These are phyloP conservation scores for Pelodiscus sinensis DNA, from an alignment of 2,113 vertebrate genomes.

Conservation along the genomic window DNA sequence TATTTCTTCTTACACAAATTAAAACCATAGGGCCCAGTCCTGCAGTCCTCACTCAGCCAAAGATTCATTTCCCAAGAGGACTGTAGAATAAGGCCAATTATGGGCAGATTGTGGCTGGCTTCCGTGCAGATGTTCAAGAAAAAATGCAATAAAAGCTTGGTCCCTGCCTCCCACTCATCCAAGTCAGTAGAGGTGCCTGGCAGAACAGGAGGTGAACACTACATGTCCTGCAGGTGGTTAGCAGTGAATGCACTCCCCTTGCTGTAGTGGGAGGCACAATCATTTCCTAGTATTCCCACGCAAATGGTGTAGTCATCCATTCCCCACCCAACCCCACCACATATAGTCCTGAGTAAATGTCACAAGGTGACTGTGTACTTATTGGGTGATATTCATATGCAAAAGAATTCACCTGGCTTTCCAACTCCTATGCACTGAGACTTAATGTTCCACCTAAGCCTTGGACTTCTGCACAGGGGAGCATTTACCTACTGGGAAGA, in stretches of 20 bases:
- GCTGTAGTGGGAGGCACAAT: neutral
- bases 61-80: neutral
- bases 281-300: neutral
- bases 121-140: neutral
- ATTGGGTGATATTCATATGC: neutral
- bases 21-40: slow-evolving; percentile 42
- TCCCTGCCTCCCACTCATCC: neutral
- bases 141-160: neutral
- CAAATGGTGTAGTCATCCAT: neutral
- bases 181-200: neutral
- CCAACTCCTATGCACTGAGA: neutral
- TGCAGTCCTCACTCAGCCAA: neutral
- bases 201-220: neutral
- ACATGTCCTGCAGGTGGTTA: neutral
- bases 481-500: neutral
- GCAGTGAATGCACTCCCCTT: neutral
- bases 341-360: no score
- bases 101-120: neutral
- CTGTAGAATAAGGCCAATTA: neutral
- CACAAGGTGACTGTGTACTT: neutral
- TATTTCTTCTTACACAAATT: slow-evolving; percentile 43
- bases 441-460: neutral
- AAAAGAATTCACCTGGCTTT: neutral
- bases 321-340: neutral
- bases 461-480: slow-evolving; percentile 11